phyloP scores from a whole-genome alignment of 2,888 invertebrate genomes.

The Erebia aethiops region DNA sequence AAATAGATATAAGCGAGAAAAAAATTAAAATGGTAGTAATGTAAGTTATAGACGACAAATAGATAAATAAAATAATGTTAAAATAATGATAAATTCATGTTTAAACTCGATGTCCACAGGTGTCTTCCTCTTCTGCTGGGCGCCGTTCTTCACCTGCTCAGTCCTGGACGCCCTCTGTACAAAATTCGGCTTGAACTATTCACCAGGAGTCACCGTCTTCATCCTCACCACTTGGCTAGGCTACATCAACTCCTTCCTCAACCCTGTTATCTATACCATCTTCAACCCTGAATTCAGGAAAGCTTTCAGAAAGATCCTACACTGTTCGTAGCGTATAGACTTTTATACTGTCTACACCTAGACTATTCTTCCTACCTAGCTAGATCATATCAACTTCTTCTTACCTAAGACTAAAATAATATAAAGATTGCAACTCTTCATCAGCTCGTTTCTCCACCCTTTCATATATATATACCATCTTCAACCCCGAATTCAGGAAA shows the following conservation, averaged over 20 bases:
- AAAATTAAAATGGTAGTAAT: too few relatives aligned
- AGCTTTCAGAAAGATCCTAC: conserved; percentile 97
- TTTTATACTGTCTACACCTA: conserved; percentile 63
- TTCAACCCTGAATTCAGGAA: conserved; percentile 99
- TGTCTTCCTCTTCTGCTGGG: conserved; percentile 99
- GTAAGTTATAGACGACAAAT: too few relatives aligned
- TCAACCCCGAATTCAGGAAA: conserved; percentile 98
- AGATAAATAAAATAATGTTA: too few relatives aligned
- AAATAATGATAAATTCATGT: too few relatives aligned
- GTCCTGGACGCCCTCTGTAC: conserved; percentile 98
- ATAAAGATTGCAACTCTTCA: too few relatives aligned
- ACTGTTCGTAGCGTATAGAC: conserved; percentile 81
- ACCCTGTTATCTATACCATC: conserved; percentile 97
- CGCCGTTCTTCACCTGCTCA: conserved; percentile 99
- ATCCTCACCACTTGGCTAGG: conserved; percentile 98
- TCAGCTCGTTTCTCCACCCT: conserved; percentile 86
- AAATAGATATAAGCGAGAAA: too few relatives aligned
- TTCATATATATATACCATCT: conserved; percentile 97
- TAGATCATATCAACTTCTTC: not conserved
- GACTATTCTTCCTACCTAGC: not conserved
- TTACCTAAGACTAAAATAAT: too few relatives aligned
- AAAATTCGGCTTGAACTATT: conserved; percentile 89
- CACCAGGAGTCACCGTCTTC: conserved; percentile 94
- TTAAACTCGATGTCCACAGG: conserved; percentile 82
- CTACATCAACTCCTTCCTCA: conserved; percentile 97